Evolutionary conservation across 2,113 vertebrate genomes (phyloP), one percentile per base, ranked within the genome.

Genomic region (Xiphophorus hellerii): DNA sequence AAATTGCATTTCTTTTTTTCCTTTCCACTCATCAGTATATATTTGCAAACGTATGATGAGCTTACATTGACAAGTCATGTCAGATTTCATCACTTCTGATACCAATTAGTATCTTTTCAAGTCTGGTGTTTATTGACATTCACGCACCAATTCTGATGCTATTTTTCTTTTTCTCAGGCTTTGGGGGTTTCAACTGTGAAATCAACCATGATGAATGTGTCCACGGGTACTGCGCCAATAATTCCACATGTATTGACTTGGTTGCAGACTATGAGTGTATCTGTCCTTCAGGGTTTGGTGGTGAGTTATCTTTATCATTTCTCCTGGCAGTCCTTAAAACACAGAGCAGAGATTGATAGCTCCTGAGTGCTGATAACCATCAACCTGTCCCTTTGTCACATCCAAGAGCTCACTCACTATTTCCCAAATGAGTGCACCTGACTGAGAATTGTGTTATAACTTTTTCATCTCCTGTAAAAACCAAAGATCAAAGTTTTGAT

Each of bases 241-340:
- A 95, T 90, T 95, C 93, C 74, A 93, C 91, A 37, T 95, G 92
- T 81, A 91, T 94, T 90, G 94, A 95, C 76, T 88, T 94, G 78
- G 87, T 93, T 80, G 88, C 79, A 85, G 91, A 92, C 84, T 95
- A 94, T 77, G 73, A 86, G 80, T 96, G 93, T 83, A 44, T 93
- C 89, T 96, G 92, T 88, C 91, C 88, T 85, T 78, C 68, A 85
- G 92, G 93, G 78, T 95, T 92, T 87, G 87, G 84, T 65, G 91
- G 93, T 95, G 92, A 94, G 88, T 86, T 83, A 69, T 27, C 87
- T 81, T 89, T 85, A 84, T 91, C 66, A 76, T 87, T 91, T 91
- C 78, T 90, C 68, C 83, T 81, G 77, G 61, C 73, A 35, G 62
- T 25, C 69, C 80, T 79, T 77, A 69, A 86, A 87, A 75, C 83